phyloP scores from a whole-genome alignment of 2,888 invertebrate species.

The Zhengitettix transpicula region DNA sequence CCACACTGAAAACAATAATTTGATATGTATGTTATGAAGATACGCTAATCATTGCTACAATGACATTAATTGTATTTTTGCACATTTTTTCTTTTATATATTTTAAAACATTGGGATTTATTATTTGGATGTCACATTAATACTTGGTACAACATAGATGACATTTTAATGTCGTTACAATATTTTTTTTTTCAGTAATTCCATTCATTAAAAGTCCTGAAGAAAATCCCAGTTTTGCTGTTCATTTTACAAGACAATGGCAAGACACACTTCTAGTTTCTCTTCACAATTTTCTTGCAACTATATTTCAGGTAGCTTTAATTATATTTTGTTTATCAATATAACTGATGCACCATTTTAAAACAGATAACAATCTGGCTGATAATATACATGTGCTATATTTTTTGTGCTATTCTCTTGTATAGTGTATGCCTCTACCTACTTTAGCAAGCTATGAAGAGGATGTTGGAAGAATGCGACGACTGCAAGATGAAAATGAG shows the following conservation, averaged over 20 bases:
- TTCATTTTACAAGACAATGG: slow-evolving; percentile 88
- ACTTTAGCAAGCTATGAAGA: slow-evolving; percentile 73
- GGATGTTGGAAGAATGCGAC: slow-evolving; percentile 61
- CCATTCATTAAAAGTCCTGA: slow-evolving; percentile 85
- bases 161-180: not conserved
- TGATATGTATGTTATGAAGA: too few relatives aligned
- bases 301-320: slow-evolving; percentile 50
- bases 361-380: too few relatives aligned
- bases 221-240: slow-evolving; percentile 70
- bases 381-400: not conserved
- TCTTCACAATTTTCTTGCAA: slow-evolving; percentile 81
- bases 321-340: too few relatives aligned
- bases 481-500: slow-evolving; percentile 72
- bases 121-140: too few relatives aligned
- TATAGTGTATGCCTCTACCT: slow-evolving; percentile 73
- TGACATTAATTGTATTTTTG: too few relatives aligned
- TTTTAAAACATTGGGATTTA: too few relatives aligned
- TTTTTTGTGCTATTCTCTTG: slow-evolving; percentile 11
- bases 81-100: too few relatives aligned
- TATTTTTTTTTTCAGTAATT: slow-evolving; percentile 45
- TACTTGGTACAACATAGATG: too few relatives aligned
- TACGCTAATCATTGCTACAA: too few relatives aligned
- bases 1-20: too few relatives aligned
- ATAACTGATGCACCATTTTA: too few relatives aligned
- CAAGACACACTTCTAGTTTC: slow-evolving; percentile 85